phyloP scores from a whole-genome alignment of 2,888 invertebrate species.

The Chymomyza procnemis region DNA sequence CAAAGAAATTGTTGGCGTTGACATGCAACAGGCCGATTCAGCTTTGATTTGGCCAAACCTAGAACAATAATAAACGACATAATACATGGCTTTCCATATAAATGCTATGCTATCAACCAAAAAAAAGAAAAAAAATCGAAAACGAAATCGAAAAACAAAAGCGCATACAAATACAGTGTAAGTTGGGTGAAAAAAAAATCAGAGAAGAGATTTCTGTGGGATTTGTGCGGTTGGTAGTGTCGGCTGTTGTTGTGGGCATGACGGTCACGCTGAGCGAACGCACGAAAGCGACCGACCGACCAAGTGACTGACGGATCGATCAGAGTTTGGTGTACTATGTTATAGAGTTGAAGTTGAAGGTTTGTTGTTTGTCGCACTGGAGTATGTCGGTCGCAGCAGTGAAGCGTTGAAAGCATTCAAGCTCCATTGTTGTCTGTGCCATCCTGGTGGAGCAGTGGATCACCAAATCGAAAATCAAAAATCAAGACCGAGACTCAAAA shows the following conservation, averaged over 20 bases:
- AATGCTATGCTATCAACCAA: background rate
- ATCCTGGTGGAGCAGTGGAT: background rate
- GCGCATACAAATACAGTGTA: slow-evolving; percentile 22
- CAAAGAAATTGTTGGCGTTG: slow-evolving; percentile 71
- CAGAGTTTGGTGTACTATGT: slow-evolving; percentile 29
- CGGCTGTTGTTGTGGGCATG: slow-evolving; percentile 67
- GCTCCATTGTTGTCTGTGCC: background rate
- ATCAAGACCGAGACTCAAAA: background rate
- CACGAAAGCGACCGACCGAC: slow-evolving; percentile 57
- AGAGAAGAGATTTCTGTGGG: slow-evolving; percentile 40
- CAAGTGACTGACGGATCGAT: slow-evolving; percentile 24
- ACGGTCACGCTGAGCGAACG: slow-evolving; percentile 74
- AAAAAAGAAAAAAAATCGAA: slow-evolving; percentile 30
- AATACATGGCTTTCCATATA: background rate
- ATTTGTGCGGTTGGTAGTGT: slow-evolving; percentile 37
- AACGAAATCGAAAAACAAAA: slow-evolving; percentile 66
- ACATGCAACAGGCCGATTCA: slow-evolving; percentile 42
- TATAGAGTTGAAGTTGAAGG: slow-evolving; percentile 62
- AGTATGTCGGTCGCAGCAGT: background rate
- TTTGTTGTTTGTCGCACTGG: slow-evolving; percentile 33
- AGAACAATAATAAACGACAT: background rate
- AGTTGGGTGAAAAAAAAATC: slow-evolving; percentile 40
- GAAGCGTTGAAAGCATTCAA: slow-evolving; percentile 5
- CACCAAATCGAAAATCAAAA: background rate
- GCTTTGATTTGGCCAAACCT: background rate